Evolutionary conservation across 2,113 vertebrate species (phyloP).

Genomic region (Eclectus roratus): DNA sequence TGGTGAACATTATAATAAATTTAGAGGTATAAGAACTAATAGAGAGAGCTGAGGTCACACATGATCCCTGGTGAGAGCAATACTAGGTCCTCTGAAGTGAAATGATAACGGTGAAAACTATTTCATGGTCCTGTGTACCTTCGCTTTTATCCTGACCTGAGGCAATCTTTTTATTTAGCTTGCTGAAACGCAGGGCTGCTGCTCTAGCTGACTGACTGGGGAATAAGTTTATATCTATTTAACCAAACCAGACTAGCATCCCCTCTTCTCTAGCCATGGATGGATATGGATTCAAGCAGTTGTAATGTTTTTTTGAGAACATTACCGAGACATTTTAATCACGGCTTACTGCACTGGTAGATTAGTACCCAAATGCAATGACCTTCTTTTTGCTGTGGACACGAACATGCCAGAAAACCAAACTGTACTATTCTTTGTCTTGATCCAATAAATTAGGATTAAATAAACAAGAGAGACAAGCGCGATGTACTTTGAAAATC

Average conservation of each 20-base stretch:
- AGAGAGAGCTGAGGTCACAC: conserved; percentile 34
- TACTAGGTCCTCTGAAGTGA: conserved; percentile 22
- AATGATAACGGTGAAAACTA: conserved; percentile 16
- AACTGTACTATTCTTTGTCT: conserved; percentile 4
- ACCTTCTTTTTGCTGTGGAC: conserved; percentile 42
- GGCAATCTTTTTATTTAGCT: conserved; percentile 65
- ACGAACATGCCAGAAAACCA: conserved; percentile 46
- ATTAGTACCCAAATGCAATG: conserved; percentile 46
- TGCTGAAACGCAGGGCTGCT: conserved; percentile 48
- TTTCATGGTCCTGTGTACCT: conserved; percentile 58
- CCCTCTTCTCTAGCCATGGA: conserved; percentile 14
- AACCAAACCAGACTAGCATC: conserved; percentile 46
- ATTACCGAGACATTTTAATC: conserved; percentile 50
- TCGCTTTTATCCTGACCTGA: conserved; percentile 60
- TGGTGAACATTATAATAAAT: neutral
- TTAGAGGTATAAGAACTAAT: neutral
- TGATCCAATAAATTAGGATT: conserved; percentile 29
- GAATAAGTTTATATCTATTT: conserved; percentile 47
- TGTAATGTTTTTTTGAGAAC: conserved; percentile 36
- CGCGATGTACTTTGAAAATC: conserved; percentile 42
- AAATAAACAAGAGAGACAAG: conserved; percentile 57
- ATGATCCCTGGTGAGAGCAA: neutral
- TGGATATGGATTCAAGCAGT: conserved; percentile 50
- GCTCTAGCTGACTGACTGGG: conserved; percentile 43
- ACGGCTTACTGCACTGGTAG: conserved; percentile 63